Base-by-base conservation (phyloP, 2,797 vertebrate species). In the Neostethus bicornis region DNA sequence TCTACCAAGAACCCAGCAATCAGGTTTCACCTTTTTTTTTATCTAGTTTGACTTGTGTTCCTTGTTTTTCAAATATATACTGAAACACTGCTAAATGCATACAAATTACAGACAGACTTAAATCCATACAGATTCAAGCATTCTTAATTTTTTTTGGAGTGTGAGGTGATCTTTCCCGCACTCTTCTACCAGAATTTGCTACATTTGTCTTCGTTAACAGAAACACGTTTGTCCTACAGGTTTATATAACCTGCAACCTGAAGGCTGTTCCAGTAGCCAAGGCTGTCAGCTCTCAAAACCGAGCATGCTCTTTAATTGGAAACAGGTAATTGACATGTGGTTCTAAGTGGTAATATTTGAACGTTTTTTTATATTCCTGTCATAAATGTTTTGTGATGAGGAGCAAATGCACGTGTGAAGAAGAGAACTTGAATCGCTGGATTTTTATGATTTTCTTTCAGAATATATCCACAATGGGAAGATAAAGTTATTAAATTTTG, bases 281-380 rank as follows among this genome's bases (percentile, higher is more conserved):
- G 41, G 0, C 57, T 0, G 67, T 61, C 34, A 50, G 12, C 58
- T 49, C 85, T 46, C 42, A 49, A 31, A 82, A 81, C 66, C 42
- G 81, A 47, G 90, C 88, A 4, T 92, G 91, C 57, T 90, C 88
- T 50, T 75, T 88, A n/a, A 77, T 80, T 35, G 61, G 74, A 0
- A 71, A 84, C 54, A 70, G 88, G 91, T 91, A 73, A 4, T 11
- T 29, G 43, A 0, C n/a, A n/a, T n/a, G 26, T 37, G 19, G 25
- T 23, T n/a, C 12, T 13, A 44, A 38, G 2, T 13, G 21, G 23
- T n/a, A n/a, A 34, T 1, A 21, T 20, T 32, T 2, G 26, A 12
- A 5, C 1, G 3, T 32, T 7, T 23, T 23, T 23, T n/a, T 43
- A 2, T 43, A 34, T 23, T n/a, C 26, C 12, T 47, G 5, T 20